Percentiles rank a stretch among this genome's conserved stretches.
phyloP scores from a whole-genome alignment of 2,797 vertebrate species.

The Hemitrygon akajei region DNA sequence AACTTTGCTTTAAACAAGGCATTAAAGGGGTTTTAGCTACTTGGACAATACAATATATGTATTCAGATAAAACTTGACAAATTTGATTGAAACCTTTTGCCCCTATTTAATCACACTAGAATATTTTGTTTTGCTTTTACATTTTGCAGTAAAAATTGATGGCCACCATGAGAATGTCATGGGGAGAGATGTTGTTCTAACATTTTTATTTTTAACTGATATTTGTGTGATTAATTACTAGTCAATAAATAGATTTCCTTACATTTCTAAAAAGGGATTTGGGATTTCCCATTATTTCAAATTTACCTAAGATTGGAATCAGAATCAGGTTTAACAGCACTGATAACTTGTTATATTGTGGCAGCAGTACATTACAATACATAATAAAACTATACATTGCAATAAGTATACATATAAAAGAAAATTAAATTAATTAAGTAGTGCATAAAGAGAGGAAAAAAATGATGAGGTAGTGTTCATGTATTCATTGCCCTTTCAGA shows the following conservation, averaged over 20 bases:
- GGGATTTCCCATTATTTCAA: neutral
- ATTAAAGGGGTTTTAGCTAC: neutral
- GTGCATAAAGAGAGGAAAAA: too few relatives aligned
- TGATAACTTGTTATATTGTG: too few relatives aligned
- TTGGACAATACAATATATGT: neutral
- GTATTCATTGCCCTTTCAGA: too few relatives aligned
- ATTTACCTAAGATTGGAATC: neutral
- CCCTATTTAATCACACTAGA: neutral
- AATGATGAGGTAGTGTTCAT: too few relatives aligned
- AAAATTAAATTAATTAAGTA: too few relatives aligned
- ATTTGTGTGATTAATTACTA: neutral
- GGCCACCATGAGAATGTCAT: too few relatives aligned
- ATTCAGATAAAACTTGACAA: neutral
- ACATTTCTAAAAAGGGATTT: neutral
- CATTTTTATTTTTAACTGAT: neutral
- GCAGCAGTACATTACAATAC: too few relatives aligned
- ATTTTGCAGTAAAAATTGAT: neutral
- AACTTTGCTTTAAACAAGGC: neutral
- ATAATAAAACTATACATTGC: too few relatives aligned
- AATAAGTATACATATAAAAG: too few relatives aligned
- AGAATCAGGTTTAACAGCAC: too few relatives aligned
- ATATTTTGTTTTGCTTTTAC: neutral
- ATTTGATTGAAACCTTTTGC: neutral
- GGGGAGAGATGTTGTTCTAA: neutral
- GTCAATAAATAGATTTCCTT: neutral